Base-by-base conservation (phyloP, 2,113 vertebrate genomes). In the Aphyosemion australe region DNA sequence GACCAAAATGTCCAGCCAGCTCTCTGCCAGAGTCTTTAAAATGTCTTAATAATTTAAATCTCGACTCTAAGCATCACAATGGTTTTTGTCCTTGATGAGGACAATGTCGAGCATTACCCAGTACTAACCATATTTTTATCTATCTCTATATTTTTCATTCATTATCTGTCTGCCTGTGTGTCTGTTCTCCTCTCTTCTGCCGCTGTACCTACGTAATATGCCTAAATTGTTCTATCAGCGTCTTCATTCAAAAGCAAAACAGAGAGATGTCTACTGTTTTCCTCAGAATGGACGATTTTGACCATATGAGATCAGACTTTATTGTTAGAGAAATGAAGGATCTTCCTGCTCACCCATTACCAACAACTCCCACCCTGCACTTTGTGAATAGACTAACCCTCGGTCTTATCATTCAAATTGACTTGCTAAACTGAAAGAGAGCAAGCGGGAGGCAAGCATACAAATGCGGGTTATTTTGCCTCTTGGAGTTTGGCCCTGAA, bases 371-470 rank as follows among this genome's bases (percentile, higher is more conserved):
- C 55, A 58, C 61, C 39, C 8, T 43, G 11, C 45, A 72, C 56
- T 74, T 72, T 59, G 14, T 75, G 61, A 84, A 82, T 71, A 72
- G 60, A 61, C 55, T 19, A 20, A 66, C 69, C 46, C 61, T 56
- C 34, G 1, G 65, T 57, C 57, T 82, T 79, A 59, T 78, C 76
- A 82, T 82, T 80, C 72, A 69, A 84, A 87, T 78, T 64, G 47
- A 86, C 67, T 50, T 59, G 56, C 72, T 64, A 76, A 89, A 88
- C 87, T 75, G 78, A 84, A 65, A 76, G 47, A 34, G 62, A 19
- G 46, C 0, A 26, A 20, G 1, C 10, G 7, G 76, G 50, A 59
- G 69, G 65, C 43, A 19, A 65, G 73, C 47, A 53, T 76, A 69
- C 75, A 77, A 79, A 75, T 77, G 32, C 43, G 59, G 60, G 59